phyloP scores from a whole-genome alignment of 2,888 invertebrate species.

The Apeira syringaria region DNA sequence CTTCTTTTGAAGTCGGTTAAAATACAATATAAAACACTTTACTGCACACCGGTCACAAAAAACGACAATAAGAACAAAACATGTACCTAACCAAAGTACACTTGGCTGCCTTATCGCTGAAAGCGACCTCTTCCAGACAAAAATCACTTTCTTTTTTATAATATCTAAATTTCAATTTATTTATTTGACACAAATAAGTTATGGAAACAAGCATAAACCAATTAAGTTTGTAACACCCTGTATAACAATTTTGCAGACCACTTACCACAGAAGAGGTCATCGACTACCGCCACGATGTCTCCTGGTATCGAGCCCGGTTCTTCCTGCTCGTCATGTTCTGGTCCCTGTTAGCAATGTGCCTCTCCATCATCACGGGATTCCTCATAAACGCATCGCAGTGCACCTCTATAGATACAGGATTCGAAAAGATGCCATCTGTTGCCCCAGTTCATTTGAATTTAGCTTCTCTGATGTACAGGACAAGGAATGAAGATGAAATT shows the following conservation, averaged over 20 bases:
- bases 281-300: slow-evolving; percentile 61
- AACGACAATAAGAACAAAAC: no score
- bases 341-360: slow-evolving; percentile 69
- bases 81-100: no score
- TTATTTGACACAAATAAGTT: no score
- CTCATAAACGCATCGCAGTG: slow-evolving; percentile 47
- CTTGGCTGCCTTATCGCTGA: no score
- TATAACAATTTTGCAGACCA: slow-evolving; percentile 59
- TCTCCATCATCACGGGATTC: slow-evolving; percentile 67
- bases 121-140: no score
- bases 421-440: slow-evolving; percentile 36
- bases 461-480: slow-evolving; percentile 44
- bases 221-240: no score
- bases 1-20: no score
- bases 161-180: no score
- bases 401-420: slow-evolving; percentile 22
- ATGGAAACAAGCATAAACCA: no score
- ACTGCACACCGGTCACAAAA: no score
- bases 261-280: slow-evolving; percentile 78
- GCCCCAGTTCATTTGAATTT: slow-evolving; percentile 57
- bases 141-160: no score
- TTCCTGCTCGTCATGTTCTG: slow-evolving; percentile 74
- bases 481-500: not conserved
- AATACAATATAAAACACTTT: no score
- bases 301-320: slow-evolving; percentile 76